Conservation (phyloP, 2,113 vertebrate species). For the Sapayoa aenigma region DNA sequence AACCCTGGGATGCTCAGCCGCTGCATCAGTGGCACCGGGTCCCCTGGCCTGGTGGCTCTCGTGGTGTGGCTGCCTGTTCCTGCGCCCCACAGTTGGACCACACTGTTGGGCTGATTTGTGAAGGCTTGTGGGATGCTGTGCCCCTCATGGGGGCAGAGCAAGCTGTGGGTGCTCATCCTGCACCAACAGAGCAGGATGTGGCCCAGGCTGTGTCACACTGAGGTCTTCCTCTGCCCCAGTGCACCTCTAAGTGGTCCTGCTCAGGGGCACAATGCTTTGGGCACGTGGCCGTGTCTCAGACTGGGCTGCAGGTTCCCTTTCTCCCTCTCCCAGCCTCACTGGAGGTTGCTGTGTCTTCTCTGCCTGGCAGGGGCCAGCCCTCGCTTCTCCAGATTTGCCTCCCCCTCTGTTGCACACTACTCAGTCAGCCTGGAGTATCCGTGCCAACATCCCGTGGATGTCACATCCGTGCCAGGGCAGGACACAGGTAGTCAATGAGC, state of each 20-base stretch:
- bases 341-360: background rate
- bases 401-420: background rate
- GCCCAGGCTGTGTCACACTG: background rate
- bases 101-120: background rate
- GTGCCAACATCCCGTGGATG: background rate
- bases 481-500: fast-evolving
- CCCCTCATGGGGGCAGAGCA: background rate
- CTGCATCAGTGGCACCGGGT: fast-evolving
- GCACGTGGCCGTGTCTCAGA: fast-evolving
- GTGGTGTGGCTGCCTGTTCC: fast-evolving
- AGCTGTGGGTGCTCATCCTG: background rate
- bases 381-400: background rate
- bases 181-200: fast-evolving
- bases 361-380: background rate
- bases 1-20: background rate
- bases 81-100: fast-evolving
- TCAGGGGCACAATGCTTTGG: background rate
- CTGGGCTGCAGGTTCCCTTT: background rate
- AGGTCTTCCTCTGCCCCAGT: background rate
- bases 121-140: background rate
- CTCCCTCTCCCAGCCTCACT: background rate
- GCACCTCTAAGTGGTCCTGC: fast-evolving
- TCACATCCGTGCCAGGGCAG: background rate
- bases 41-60: background rate
- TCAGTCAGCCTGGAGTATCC: background rate